A percentile compares a stretch with the other conserved stretches of the same genome.
Evolutionary conservation across 2,113 vertebrate genomes (phyloP).

Genomic region (Corythornis madagascariensis): DNA sequence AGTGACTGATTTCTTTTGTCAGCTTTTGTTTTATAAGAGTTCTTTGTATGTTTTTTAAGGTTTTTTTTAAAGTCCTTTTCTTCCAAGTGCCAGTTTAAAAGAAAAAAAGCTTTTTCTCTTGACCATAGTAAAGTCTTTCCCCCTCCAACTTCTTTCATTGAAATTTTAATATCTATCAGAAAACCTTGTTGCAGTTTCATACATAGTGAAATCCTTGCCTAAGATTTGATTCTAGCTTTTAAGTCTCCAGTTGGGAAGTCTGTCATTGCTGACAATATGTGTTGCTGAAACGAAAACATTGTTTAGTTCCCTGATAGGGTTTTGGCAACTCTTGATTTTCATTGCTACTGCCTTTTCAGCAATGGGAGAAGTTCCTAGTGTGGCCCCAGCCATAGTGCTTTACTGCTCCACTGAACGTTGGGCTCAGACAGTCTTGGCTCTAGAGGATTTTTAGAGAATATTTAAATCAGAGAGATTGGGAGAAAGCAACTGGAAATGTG

Average conservation of each 20-base stretch:
- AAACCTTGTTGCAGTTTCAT: not conserved
- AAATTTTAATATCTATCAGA: not conserved
- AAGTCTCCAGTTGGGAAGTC: not conserved
- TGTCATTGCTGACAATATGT: rapidly evolving
- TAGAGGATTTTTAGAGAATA: not conserved
- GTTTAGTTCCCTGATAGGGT: not conserved
- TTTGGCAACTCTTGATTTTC: not conserved
- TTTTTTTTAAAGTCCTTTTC: not conserved
- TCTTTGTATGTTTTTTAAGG: not conserved
- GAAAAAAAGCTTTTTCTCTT: not conserved
- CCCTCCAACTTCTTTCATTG: not conserved
- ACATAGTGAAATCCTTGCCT: not conserved
- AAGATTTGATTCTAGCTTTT: not conserved
- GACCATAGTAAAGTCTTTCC: not conserved
- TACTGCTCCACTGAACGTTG: not conserved
- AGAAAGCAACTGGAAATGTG: not conserved
- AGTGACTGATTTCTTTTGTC: not conserved
- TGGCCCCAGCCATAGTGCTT: not conserved
- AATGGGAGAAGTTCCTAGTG: not conserved
- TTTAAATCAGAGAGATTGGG: not conserved
- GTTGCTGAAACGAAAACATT: not conserved
- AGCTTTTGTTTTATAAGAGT: not conserved
- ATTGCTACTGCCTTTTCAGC: not conserved
- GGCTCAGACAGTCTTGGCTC: not conserved
- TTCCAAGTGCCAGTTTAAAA: not conserved